Percentiles rank a stretch among this genome's conserved stretches.
Evolutionary conservation across 2,113 vertebrate genomes (phyloP).

Genomic region (Chaetodon trifascialis): DNA sequence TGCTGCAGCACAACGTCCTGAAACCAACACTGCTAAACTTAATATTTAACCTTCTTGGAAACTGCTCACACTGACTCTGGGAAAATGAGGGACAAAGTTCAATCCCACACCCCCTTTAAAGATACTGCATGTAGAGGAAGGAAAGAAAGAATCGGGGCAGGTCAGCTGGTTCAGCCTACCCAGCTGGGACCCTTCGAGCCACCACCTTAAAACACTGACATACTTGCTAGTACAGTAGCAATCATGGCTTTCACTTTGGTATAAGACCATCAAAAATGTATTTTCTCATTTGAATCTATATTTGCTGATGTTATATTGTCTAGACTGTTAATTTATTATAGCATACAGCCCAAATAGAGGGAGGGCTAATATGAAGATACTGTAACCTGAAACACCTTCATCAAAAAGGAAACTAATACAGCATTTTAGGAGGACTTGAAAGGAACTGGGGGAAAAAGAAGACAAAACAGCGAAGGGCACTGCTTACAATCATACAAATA

Average conservation of each 20-base stretch:
- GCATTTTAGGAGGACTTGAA: conserved; percentile 9
- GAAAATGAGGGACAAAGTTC: neutral
- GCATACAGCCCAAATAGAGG: neutral
- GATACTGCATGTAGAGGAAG: neutral
- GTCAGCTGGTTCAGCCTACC: conserved; percentile 18
- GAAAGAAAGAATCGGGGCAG: conserved; percentile 3
- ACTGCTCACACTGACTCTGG: neutral
- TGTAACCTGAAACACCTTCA: neutral
- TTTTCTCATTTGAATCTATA: conserved; percentile 3
- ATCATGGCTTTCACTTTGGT: neutral
- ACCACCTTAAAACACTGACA: neutral
- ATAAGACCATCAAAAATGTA: neutral
- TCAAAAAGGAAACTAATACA: neutral
- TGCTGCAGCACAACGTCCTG: neutral
- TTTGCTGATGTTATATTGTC: neutral
- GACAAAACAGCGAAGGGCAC: conserved; percentile 43
- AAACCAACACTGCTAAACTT: neutral
- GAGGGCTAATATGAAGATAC: conserved; percentile 14
- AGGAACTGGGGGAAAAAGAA: neutral
- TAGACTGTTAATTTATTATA: neutral
- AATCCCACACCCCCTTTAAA: neutral
- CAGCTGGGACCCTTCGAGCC: neutral
- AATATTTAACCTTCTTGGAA: conserved; percentile 7
- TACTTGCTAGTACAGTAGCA: neutral
- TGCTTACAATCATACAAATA: conserved; percentile 87